Evolutionary conservation across 2,888 invertebrate genomes (phyloP).

Genomic region (Aporophyla nigra): DNA sequence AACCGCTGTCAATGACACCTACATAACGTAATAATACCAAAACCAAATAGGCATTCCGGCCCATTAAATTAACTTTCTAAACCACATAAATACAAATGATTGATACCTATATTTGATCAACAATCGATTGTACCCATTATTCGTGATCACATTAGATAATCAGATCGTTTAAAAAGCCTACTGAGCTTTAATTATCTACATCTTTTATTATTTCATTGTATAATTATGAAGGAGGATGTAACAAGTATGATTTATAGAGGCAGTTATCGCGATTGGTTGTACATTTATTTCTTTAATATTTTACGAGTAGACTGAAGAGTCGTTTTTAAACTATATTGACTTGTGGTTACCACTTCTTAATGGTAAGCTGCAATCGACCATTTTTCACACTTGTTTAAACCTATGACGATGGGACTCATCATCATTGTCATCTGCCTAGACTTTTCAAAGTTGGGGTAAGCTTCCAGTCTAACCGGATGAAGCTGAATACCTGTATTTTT

Average conservation of each 20-base stretch:
- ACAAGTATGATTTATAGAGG: slow-evolving; percentile 26
- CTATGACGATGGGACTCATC: no score
- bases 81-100: slow-evolving; percentile 57
- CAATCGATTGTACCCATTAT: slow-evolving; percentile 54
- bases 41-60: slow-evolving; percentile 17
- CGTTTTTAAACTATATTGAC: not conserved
- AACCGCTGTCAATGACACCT: not conserved
- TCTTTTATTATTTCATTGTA: slow-evolving; percentile 40
- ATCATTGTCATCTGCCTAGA: no score
- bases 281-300: not conserved
- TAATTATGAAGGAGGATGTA: slow-evolving; percentile 34
- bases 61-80: slow-evolving; percentile 64
- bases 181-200: slow-evolving; percentile 27
- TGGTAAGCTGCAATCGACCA: no score
- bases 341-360: no score
- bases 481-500: no score
- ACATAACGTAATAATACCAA: not conserved
- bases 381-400: no score
- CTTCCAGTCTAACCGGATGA: no score
- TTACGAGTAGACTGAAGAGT: not conserved
- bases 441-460: no score
- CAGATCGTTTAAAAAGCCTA: slow-evolving; percentile 49
- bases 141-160: slow-evolving; percentile 60
- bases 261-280: not conserved
- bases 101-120: slow-evolving; percentile 27